Base-by-base conservation (phyloP, 2,888 invertebrate species). In the Cheiracanthium punctorium region DNA sequence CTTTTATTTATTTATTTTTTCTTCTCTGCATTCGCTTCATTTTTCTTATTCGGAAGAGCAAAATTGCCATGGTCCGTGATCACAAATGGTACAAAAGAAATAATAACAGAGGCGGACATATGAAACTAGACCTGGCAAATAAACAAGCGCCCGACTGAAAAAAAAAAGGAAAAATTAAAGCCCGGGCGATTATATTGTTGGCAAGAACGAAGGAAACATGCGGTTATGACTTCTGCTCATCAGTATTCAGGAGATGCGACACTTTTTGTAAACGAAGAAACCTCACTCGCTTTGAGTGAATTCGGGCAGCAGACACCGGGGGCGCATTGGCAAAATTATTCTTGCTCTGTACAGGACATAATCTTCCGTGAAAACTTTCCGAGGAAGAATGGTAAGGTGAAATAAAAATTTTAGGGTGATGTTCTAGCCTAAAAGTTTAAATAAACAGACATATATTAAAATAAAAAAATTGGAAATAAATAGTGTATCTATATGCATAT, bases 211-310 rank as follows among this genome's bases (percentile, higher is more conserved):
- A 84, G 84, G 84, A 84, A 77, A 73, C 84, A 84, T 84, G 84
- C 84, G 72, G 77, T 79, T 84, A 79, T 84, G 84, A 77, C 73
- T 84, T 58, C 71, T 43, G 17, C 77, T 82, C 84, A 84, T 84
- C 70, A 84, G 84, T 84, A 84, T 84, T 73, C 84, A 73, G 84
- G 64, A 73, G 79, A 58, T 65, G 37, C 29, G 77, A 69, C 79
- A 79, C 67, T 72, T 79, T n/a, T 79, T 84, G 84, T 73, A 52
- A 79, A 82, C 77, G 72, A 77, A 72, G 76, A 71, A 72, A 73
- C 20, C 20, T 58, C 30, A 29, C 69, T 72, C 28, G 37, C 58
- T 76, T 64, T 73, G 69, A 79, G 74, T 77, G 69, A 77, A 52
- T 84, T 41, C 52, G 67, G 69, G 69, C 79, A 79, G 20, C 32